Evolutionary conservation across 1,140 invertebrate genomes (phyloP).

Genomic region (Drosophila orena): DNA sequence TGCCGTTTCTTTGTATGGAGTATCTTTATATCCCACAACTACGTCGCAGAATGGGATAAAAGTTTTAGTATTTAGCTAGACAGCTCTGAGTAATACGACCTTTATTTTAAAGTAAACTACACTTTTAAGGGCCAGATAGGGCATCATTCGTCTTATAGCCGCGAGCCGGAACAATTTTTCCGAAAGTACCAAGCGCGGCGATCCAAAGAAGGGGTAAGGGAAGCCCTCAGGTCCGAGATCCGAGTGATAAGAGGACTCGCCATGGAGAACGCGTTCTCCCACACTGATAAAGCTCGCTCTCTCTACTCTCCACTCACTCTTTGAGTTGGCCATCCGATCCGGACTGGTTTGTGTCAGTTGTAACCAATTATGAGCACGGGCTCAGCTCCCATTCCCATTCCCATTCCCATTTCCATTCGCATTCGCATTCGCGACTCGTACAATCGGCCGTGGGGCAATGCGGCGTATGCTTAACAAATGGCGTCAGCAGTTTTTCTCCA

Average conservation of each 20-base stretch:
- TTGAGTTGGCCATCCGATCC: conserved; percentile 36
- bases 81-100: conserved; percentile 2
- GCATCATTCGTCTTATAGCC: background rate
- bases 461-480: conserved; percentile 21
- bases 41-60: conserved; percentile 15
- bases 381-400: conserved; percentile 12
- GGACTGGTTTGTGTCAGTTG: conserved; percentile 48
- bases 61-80: background rate
- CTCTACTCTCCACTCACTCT: conserved; percentile 1
- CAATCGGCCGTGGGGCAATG: conserved; percentile 16
- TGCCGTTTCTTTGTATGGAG: background rate
- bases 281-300: conserved; percentile 25
- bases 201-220: background rate
- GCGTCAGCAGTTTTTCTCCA: conserved; percentile 25
- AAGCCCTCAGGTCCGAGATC: background rate
- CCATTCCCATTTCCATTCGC: background rate
- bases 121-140: conserved; percentile 8
- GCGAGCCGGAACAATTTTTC: conserved; percentile 9
- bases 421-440: conserved; percentile 34
- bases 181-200: background rate
- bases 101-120: background rate
- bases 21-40: conserved; percentile 22
- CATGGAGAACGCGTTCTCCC: background rate
- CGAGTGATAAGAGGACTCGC: conserved; percentile 20
- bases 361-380: conserved; percentile 45